Evolutionary conservation across 2,797 vertebrate genomes (phyloP).

Genomic region (Decapterus maruadsi): DNA sequence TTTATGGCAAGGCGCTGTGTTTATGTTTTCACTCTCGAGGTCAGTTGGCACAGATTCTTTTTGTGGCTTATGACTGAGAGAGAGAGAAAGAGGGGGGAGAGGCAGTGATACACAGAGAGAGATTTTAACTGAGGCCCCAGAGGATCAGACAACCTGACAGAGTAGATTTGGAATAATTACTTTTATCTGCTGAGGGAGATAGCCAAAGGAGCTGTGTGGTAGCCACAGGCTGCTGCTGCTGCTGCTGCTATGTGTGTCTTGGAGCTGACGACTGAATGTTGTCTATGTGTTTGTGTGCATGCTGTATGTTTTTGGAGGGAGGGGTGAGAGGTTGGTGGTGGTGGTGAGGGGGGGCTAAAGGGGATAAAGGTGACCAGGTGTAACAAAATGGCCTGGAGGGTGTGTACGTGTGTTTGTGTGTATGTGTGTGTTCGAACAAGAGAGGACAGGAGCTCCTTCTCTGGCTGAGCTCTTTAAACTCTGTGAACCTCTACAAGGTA

Average conservation of each 20-base stretch:
- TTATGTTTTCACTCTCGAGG: constrained; percentile 69
- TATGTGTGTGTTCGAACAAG: constrained; percentile 62
- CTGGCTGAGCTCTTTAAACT: constrained; percentile 85
- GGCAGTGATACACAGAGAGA: constrained; percentile 13
- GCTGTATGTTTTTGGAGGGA: constrained; percentile 48
- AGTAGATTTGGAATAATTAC: constrained; percentile 82
- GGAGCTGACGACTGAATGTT: constrained; percentile 36
- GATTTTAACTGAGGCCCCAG: constrained; percentile 69
- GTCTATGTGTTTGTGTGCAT: constrained; percentile 44
- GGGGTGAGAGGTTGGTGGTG: constrained; percentile 35
- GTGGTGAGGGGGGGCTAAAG: constrained; percentile 58
- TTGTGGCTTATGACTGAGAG: constrained; percentile 53
- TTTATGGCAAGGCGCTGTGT: constrained; percentile 61
- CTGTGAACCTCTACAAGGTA: constrained; percentile 81
- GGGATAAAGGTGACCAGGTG: constrained; percentile 86
- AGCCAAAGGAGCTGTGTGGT: constrained; percentile 66
- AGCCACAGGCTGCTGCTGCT: constrained; percentile 70
- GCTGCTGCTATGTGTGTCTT: constrained; percentile 32
- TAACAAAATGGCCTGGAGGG: constrained; percentile 79
- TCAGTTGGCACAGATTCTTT: constrained; percentile 60
- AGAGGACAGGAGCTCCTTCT: constrained; percentile 81
- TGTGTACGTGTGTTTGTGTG: constrained; percentile 59
- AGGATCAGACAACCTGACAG: constrained; percentile 80
- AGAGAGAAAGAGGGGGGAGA: constrained; percentile 37
- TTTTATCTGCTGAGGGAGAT: constrained; percentile 80